A percentile compares a stretch with the other conserved stretches of the same genome.
phyloP scores from a whole-genome alignment of 2,113 vertebrate species.

The Calyptomena viridis region DNA sequence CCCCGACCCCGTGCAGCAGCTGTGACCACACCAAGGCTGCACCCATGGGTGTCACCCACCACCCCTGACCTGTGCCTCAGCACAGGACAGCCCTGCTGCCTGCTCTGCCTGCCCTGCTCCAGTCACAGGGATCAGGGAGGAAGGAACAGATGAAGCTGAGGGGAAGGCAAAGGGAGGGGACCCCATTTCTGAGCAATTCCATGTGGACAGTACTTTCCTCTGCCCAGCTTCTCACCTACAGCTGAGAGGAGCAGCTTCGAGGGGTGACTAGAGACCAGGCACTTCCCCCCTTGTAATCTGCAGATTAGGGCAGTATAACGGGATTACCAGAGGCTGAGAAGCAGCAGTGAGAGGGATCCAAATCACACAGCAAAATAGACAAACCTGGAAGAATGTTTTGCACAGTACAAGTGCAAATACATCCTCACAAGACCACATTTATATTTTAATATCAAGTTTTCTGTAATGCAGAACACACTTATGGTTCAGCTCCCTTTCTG shows the following conservation, averaged over 20 bases:
- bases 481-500: slow-evolving; percentile 33
- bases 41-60: background rate
- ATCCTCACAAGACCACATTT: background rate
- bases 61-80: background rate
- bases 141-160: background rate
- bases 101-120: background rate
- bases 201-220: background rate
- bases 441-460: slow-evolving; percentile 37
- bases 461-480: slow-evolving; percentile 63
- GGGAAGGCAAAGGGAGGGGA: background rate
- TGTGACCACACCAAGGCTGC: fast-evolving
- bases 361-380: background rate
- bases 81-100: background rate
- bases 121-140: background rate
- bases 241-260: fast-evolving
- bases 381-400: background rate
- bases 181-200: background rate
- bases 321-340: slow-evolving; percentile 16
- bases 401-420: background rate
- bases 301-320: background rate
- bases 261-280: background rate
- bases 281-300: slow-evolving; percentile 2
- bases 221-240: background rate
- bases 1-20: fast-evolving
- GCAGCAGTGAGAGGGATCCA: background rate